Base-by-base conservation (phyloP, 1,140 invertebrate genomes). In the Hypsibius dujardini region DNA sequence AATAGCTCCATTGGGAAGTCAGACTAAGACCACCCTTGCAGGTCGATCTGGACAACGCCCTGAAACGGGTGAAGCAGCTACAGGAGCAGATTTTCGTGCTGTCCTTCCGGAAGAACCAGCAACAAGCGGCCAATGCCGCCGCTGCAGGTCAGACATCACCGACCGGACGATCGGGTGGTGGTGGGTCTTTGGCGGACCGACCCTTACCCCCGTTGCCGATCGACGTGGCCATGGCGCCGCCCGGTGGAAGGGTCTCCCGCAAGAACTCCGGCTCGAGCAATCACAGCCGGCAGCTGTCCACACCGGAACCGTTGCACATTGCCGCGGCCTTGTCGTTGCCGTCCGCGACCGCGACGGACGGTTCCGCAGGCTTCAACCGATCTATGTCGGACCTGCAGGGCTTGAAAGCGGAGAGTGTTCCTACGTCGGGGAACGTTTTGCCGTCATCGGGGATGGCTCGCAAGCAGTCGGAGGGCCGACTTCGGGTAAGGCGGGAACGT, bases 61-160 rank as follows among this genome's bases (percentile, higher is more conserved):
- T 74, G 69, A 71, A 75, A 56, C 72, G 74, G 40, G 73, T 75
- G 40, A 73, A 71, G 47, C 69, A 59, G 15, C 73, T 75, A 15
- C 74, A 75, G 46, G 72, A 72, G 46, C 74, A 75, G 70, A 67
- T 67, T 3, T 45, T 67, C 62, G 42, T 67, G 12, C 62, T 67
- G 62, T 67, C 62, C 12, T 7, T 67, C 3, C 12, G 12, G 62
- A 12, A 42, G 62, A 56, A 56, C 50, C 28, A 28, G 28, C 28
- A 28, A 28, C 28, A 28, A 28, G 28, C 28, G 28, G 28, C 28
- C 28, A 28, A 28, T 28, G 50, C 50, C n/a, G 50, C n/a, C 50
- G 50, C 7, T 56, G n/a, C 7, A 12, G n/a, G 7, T 56, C 50
- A 7, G 50, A 12, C 50, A 56, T 56, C 50, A 7, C 50, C 50